Evolutionary conservation across 2,797 vertebrate genomes (phyloP), one percentile per base, ranked within the genome.

Genomic region (Anolis apletophallus): DNA sequence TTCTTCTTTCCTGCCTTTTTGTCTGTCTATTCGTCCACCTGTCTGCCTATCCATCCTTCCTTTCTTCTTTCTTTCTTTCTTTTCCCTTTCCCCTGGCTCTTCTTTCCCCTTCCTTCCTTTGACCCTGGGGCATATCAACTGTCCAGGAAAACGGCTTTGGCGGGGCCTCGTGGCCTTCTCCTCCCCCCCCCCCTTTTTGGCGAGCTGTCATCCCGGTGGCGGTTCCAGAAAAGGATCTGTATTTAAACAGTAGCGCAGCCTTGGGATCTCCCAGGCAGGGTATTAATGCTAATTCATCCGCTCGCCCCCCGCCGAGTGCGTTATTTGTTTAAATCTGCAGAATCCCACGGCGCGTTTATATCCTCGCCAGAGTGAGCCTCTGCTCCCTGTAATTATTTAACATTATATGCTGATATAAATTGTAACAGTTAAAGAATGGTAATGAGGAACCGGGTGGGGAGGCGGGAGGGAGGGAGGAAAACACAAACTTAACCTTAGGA

Each of bases 201-300:
- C 91, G 29, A 96, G 96, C 96, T 96, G 96, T 96, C 96, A 95
- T 95, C 93, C 93, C 96, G 94, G n/a, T n/a, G n/a, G 95, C 95
- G 95, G 95, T 96, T 96, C 95, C 95, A 96, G 96, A 95, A 96
- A 96, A 96, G 76, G 96, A 97, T 96, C 96, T 96, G 96, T 97
- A 97, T 96, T 97, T 97, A 97, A 96, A 96, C 96, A 96, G 95
- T 95, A 94, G 93, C 94, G 92, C 94, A 95, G 96, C 96, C 91
- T 94, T 96, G 96, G 96, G 97, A 97, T 96, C 96, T 98, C 98
- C 96, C 97, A 97, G 97, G 97, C 98, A 98, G 98, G 98, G 98
- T 99, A 98, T 99, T 98, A 99, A 98, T 98, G 98, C 97, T 99
- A 98, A 99, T 99, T 99, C 98, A 98, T 98, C 97, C 95, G 97